Evolutionary conservation across 2,113 vertebrate genomes (phyloP).

Genomic region (Emberiza fucata): DNA sequence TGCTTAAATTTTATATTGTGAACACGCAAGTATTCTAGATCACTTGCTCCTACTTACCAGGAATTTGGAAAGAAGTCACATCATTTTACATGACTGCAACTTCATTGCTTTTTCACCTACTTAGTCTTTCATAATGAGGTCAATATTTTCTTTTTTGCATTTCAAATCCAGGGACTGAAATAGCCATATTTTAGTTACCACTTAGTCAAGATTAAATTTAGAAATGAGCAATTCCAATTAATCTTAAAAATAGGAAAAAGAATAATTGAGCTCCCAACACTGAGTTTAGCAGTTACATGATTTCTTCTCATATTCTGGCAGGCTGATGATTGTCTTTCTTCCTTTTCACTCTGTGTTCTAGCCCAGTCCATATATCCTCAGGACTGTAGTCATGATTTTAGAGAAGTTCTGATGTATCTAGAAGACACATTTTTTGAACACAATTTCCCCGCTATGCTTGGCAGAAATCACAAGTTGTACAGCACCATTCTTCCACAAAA

Average conservation of each 20-base stretch:
- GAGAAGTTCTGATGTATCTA: not conserved
- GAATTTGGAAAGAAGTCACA: not conserved
- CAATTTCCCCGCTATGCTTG: not conserved
- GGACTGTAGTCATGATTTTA: not conserved
- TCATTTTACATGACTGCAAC: not conserved
- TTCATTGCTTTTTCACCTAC: not conserved
- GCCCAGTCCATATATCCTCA: not conserved
- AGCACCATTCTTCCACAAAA: not conserved
- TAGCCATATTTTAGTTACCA: not conserved
- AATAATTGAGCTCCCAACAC: not conserved
- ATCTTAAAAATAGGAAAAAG: not conserved
- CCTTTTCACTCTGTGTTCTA: not conserved
- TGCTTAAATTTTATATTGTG: not conserved
- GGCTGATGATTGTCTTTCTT: not conserved
- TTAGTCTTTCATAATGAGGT: constrained; percentile 19
- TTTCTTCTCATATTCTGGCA: not conserved
- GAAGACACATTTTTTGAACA: not conserved
- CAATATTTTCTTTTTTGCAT: constrained; percentile 15
- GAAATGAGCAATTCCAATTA: constrained; percentile 4
- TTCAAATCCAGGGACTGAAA: not conserved
- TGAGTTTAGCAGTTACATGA: not conserved
- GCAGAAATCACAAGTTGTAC: not conserved
- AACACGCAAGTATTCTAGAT: not conserved
- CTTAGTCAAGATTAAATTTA: not conserved
- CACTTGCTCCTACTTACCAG: not conserved